These are phyloP conservation scores for Adelges cooleyi DNA, from an alignment of 1,140 invertebrate genomes.

Conservation along the genomic window DNA sequence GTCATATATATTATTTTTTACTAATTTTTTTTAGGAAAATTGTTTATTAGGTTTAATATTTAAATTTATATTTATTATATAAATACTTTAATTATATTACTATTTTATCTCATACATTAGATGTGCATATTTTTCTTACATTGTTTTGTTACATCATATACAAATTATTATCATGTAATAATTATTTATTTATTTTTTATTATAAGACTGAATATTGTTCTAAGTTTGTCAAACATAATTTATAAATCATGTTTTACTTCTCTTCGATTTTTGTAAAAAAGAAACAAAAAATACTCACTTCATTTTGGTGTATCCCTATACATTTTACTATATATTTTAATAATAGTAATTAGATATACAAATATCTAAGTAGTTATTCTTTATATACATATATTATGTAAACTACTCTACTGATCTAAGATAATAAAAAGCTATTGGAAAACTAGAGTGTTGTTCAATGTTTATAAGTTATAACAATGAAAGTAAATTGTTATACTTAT, in stretches of 20 bases:
- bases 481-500: no score
- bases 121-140: slow-evolving; percentile 26
- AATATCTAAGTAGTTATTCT: slow-evolving; percentile 1
- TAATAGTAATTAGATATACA: slow-evolving; percentile 4
- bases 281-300: not conserved
- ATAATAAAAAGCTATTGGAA: not conserved
- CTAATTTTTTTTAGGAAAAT: slow-evolving; percentile 20
- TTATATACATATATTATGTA: not conserved
- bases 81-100: slow-evolving; percentile 21
- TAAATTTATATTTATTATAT: slow-evolving; percentile 15
- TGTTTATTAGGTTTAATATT: slow-evolving; percentile 21
- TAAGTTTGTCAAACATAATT: slow-evolving; percentile 24
- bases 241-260: not conserved
- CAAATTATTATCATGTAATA: slow-evolving; percentile 27
- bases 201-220: slow-evolving; percentile 29
- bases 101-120: slow-evolving; percentile 28
- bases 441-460: no score
- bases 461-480: no score
- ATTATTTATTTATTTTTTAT: slow-evolving; percentile 29
- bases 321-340: slow-evolving; percentile 3
- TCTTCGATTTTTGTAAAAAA: not conserved
- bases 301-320: not conserved
- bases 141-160: slow-evolving; percentile 28
- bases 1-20: slow-evolving; percentile 21
- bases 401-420: not conserved